Conservation (phyloP, 2,888 invertebrate genomes). For the Pristionchus maxplancki region DNA sequence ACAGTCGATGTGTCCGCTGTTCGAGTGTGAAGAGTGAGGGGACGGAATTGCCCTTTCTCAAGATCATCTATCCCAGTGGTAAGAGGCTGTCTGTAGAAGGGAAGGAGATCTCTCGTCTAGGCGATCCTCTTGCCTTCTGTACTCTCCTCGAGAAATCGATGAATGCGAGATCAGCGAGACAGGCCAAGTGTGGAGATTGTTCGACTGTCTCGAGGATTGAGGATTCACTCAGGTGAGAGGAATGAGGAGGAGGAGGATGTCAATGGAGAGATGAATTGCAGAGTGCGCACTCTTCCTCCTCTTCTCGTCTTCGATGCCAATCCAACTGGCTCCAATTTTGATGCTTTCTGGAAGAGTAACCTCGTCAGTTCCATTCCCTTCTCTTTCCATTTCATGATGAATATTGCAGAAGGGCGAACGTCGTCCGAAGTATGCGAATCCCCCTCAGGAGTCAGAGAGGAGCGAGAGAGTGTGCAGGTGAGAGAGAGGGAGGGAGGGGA, state of each 20-base stretch:
- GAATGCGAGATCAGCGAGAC: conserved; percentile 54
- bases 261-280: neutral
- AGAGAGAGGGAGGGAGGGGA: conserved; percentile 47
- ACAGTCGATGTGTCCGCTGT: conserved; percentile 44
- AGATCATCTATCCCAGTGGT: conserved; percentile 19
- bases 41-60: neutral
- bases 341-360: conserved; percentile 59
- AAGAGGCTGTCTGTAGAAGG: neutral
- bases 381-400: neutral
- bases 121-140: conserved; percentile 57
- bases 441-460: conserved; percentile 51
- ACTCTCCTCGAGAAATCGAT: conserved; percentile 62
- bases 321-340: conserved; percentile 50
- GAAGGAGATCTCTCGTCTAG: neutral
- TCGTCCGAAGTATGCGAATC: conserved; percentile 55
- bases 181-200: conserved; percentile 57
- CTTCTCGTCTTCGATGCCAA: conserved; percentile 62
- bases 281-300: conserved; percentile 56
- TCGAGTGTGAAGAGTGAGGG: conserved; percentile 29
- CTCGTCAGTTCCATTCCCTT: too few species aligned
- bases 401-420: conserved; percentile 52
- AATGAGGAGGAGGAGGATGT: neutral
- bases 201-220: conserved; percentile 57
- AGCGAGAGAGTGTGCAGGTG: conserved; percentile 35
- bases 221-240: conserved; percentile 53